A percentile compares a stretch with the other conserved stretches of the same genome.
These are phyloP conservation scores for Hirtodrosophila confusa DNA, from an alignment of 2,888 invertebrate genomes.

Conservation along the genomic window DNA sequence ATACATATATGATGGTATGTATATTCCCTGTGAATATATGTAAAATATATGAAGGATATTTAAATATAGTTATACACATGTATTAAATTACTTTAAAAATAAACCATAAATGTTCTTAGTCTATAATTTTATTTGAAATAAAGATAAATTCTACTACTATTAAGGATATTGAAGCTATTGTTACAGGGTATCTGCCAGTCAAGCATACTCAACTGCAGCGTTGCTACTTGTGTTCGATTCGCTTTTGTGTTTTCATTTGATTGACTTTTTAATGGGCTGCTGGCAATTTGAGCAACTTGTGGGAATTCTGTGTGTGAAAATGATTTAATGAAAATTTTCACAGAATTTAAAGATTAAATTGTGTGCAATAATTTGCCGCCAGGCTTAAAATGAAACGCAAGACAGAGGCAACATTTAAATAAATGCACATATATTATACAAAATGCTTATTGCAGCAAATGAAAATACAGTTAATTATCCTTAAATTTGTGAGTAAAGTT, in stretches of 20 bases:
- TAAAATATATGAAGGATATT: too few species aligned
- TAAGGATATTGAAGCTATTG: too few species aligned
- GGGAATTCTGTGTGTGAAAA: constrained; percentile 11
- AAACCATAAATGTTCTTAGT: too few species aligned
- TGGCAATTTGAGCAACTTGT: constrained; percentile 27
- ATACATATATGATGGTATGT: too few species aligned
- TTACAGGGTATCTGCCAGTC: constrained; percentile 1
- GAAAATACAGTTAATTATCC: constrained; percentile 36
- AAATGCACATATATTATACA: constrained; percentile 5
- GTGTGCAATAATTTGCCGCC: constrained; percentile 16
- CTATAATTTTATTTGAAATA: too few species aligned
- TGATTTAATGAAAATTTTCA: constrained; percentile 35
- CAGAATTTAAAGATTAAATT: constrained; percentile 41
- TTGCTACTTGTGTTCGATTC: background rate
- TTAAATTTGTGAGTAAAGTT: constrained; percentile 12
- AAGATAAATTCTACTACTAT: too few species aligned
- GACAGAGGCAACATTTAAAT: background rate
- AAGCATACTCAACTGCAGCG: background rate
- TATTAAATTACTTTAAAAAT: too few species aligned
- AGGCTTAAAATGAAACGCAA: constrained; percentile 14
- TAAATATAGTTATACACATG: too few species aligned
- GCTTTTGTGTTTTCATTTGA: constrained; percentile 43
- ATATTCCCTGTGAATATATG: too few species aligned
- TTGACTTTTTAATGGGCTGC: constrained; percentile 65
- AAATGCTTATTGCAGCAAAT: constrained; percentile 16